These are phyloP conservation scores for Donacobius atricapilla DNA, from an alignment of 2,113 vertebrate genomes.

Conservation along the genomic window DNA sequence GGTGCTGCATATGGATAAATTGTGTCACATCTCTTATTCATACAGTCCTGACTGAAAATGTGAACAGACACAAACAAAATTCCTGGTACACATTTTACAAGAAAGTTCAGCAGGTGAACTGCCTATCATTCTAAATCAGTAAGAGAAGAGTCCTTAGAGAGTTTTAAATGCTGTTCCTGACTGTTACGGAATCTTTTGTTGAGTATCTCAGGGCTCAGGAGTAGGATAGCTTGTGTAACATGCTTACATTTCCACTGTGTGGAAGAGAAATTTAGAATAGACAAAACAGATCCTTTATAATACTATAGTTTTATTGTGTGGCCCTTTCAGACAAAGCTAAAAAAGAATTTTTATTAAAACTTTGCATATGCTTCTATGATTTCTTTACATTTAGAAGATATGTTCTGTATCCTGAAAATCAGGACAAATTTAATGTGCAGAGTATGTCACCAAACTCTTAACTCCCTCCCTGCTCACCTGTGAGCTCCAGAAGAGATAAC, in stretches of 20 bases:
- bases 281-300: conserved; percentile 25
- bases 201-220: background rate
- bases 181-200: background rate
- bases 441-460: background rate
- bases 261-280: conserved; percentile 29
- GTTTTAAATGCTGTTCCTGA: background rate
- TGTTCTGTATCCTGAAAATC: background rate
- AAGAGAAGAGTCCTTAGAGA: background rate
- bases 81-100: background rate
- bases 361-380: background rate
- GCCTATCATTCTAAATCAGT: conserved; percentile 24
- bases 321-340: background rate
- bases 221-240: background rate
- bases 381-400: background rate
- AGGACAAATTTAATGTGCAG: background rate
- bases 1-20: background rate
- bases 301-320: conserved; percentile 32
- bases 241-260: background rate
- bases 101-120: conserved; percentile 17
- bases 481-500: background rate
- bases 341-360: background rate
- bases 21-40: conserved; percentile 33
- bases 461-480: background rate
- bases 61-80: background rate
- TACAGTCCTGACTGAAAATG: background rate